These are phyloP conservation scores for Harlomillsia oculata DNA, from an alignment of 1,140 invertebrate genomes.

Conservation along the genomic window DNA sequence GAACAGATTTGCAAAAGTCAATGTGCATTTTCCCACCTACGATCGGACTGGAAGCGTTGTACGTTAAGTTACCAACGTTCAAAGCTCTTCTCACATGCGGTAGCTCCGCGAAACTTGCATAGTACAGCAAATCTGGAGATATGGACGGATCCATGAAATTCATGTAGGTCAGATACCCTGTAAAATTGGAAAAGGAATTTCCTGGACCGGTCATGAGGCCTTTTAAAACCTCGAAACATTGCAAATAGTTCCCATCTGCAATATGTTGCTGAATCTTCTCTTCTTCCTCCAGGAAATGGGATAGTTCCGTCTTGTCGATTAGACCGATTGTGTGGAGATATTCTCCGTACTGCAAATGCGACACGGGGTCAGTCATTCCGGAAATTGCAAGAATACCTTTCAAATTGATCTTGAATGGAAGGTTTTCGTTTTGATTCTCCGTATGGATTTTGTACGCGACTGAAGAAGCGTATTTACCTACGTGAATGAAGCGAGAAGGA, in stretches of 20 bases:
- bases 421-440: constrained; percentile 37
- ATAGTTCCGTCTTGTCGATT: constrained; percentile 40
- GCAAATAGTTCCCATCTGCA: neutral
- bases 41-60: constrained; percentile 33
- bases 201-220: constrained; percentile 9
- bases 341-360: constrained; percentile 43
- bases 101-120: constrained; percentile 2
- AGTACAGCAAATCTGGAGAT: neutral
- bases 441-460: constrained; percentile 62
- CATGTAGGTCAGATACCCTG: constrained; percentile 39
- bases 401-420: constrained; percentile 6
- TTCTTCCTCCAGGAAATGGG: constrained; percentile 39
- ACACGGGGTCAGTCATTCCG: constrained; percentile 44
- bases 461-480: constrained; percentile 59
- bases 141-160: neutral
- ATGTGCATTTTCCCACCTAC: constrained; percentile 2
- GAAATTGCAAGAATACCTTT: constrained; percentile 42
- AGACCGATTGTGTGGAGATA: constrained; percentile 45
- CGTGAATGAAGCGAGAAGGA: neutral
- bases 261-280: constrained; percentile 38
- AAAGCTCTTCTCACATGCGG: constrained; percentile 41
- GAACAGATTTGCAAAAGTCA: constrained; percentile 5
- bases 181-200: constrained; percentile 42
- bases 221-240: neutral
- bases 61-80: constrained; percentile 45